Percentiles rank a stretch among this genome's conserved stretches.
Evolutionary conservation across 2,888 invertebrate genomes (phyloP).

Genomic region (Camponotus fellah): DNA sequence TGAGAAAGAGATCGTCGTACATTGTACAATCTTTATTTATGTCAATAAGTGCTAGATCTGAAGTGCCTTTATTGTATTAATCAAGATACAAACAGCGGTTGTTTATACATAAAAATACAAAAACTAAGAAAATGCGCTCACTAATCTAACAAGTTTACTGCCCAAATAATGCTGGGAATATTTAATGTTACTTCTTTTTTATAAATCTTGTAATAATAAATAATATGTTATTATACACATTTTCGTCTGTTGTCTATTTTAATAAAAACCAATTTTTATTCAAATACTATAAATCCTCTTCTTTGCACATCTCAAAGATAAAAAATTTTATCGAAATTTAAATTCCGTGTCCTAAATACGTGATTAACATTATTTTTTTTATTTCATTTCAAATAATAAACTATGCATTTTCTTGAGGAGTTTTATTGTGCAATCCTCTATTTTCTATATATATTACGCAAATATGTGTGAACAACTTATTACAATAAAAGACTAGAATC

Average conservation of each 20-base stretch:
- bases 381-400: background rate
- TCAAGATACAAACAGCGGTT: constrained; percentile 58
- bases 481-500: constrained; percentile 56
- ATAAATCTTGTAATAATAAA: constrained; percentile 64
- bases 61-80: constrained; percentile 75
- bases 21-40: constrained; percentile 68
- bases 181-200: constrained; percentile 68
- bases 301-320: background rate
- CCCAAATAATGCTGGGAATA: constrained; percentile 63
- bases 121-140: constrained; percentile 59
- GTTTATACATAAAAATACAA: constrained; percentile 62
- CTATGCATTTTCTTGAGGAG: constrained; percentile 18
- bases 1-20: constrained; percentile 62
- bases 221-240: constrained; percentile 40
- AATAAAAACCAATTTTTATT: constrained; percentile 20
- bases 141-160: constrained; percentile 60
- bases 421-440: background rate
- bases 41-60: constrained; percentile 67
- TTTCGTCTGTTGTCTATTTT: constrained; percentile 18
- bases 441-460: background rate
- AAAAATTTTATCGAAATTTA: constrained; percentile 30
- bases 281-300: background rate
- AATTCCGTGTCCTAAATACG: background rate
- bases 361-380: constrained; percentile 1
- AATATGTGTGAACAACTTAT: constrained; percentile 33